phyloP scores from a whole-genome alignment of 2,113 vertebrate species.

The Marmota flaviventris region DNA sequence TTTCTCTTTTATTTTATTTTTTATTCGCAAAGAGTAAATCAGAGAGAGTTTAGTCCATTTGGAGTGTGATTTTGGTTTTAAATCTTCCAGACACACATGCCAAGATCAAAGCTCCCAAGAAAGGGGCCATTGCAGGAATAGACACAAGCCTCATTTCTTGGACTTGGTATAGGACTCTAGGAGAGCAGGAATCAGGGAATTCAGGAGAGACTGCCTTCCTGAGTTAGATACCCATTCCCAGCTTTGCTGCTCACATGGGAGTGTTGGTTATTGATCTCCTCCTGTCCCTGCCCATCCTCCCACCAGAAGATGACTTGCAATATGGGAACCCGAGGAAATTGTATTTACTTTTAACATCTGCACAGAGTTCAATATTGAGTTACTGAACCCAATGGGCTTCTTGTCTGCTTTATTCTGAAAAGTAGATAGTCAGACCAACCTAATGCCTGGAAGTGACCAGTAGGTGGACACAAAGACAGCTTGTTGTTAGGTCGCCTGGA shows the following conservation, averaged over 20 bases:
- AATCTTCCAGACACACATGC: neutral
- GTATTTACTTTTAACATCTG: constrained; percentile 42
- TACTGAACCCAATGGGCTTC: neutral
- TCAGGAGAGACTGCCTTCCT: neutral
- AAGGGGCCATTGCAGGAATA: neutral
- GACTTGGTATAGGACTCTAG: neutral
- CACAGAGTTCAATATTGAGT: neutral
- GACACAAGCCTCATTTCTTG: neutral
- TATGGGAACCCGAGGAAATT: constrained; percentile 15
- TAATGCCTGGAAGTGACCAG: neutral
- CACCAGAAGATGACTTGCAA: neutral
- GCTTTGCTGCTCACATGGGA: neutral
- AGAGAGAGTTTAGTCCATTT: neutral
- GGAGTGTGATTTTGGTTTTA: constrained; percentile 40
- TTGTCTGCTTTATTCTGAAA: constrained; percentile 30
- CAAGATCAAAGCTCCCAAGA: neutral
- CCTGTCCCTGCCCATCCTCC: too few species aligned
- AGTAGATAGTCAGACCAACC: neutral
- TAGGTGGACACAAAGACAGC: neutral
- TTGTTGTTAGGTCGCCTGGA: neutral
- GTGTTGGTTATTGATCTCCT: neutral
- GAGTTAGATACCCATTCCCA: neutral
- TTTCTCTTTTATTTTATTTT: neutral
- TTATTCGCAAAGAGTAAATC: neutral
- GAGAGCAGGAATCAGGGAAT: neutral